Evolutionary conservation across 2,797 vertebrate genomes (phyloP), one percentile per base, ranked within the genome.

Genomic region (Hyperoplus lanceolatus): DNA sequence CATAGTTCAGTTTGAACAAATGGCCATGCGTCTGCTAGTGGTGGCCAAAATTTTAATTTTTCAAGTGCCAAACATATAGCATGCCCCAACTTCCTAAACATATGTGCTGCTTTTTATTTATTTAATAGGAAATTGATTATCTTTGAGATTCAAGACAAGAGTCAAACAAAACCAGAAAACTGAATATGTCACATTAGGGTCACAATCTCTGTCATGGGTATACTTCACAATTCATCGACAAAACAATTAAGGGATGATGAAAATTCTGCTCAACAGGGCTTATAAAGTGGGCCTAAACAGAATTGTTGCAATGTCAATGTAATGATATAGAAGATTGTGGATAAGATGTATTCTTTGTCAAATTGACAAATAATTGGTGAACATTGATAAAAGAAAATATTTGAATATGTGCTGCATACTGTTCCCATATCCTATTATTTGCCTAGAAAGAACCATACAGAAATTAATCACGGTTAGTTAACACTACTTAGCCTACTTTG

Each of bases 1-100:
- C 8, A 45, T 64, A 54, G 29, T 63, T 63, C 62, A 63, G 3
- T 48, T 67, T 46, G 39, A 55, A 53, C 9, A 72, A 65, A 75
- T 46, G 50, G 45, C 38, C 11, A 4, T 36, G n/a, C 53, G 62
- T 38, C n/a, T 16, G 29, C 61, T 42, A 18, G 36, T 13, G 29
- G 46, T 29, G 12, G 36, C 56, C 38, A 58, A 41, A 8, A 8
- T 8, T 14, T 57, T 16, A 36, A 8, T 1, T 8, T 48, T 36
- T 5, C 4, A 13, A 36, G 13, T 50, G 18, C 3, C 7, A 62
- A 69, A 49, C 14, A 16, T 49, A 13, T 39, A 2, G 21, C 11
- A 5, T 3, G 21, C 48, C 53, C n/a, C 42, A 73, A 4, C 15
- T 39, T 38, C 2, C 18, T 38, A 13, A 56, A 9, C 56, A 18